Evolutionary conservation across 37 sponge, comb jelly and placozoan genomes (phyloP), one percentile per base, ranked within the genome.

Genomic region (Amphimedon queenslandica): DNA sequence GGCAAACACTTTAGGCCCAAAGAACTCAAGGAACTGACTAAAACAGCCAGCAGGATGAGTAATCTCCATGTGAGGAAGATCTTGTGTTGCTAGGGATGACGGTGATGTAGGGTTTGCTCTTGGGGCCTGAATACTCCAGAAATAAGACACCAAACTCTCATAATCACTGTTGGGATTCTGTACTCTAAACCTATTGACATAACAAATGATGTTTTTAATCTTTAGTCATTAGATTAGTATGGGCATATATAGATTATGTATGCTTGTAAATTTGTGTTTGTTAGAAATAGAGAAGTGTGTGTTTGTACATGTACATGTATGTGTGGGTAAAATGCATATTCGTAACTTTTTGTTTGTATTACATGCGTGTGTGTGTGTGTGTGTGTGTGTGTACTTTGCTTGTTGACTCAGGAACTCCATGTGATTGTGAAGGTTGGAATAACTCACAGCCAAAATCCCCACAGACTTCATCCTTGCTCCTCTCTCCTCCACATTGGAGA

Each of bases 381-480:
- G n/a, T n/a, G n/a, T n/a, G n/a, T n/a, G n/a, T n/a, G n/a, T 58
- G 1, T 70, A 88, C 94, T 77, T 89, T 20, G 78, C 87, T 80
- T 87, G 89, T 63, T 77, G 67, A 43, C 78, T 79, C 21, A 95
- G 81, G 68, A 85, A 91, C 34, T 84, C 88, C 77, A 77, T 80
- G 82, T 99, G 99, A 2, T 68, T 65, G 72, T 77, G 88, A 31
- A 99, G 81, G 66, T 77, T 57, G 23, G 65, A 66, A 70, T 87
- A 93, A 47, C 76, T 70, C 40, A 74, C 66, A 30, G 84, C 74
- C 38, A 99, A 72, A 47, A 99, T 80, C 1, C 99, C 99, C 8
- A 99, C 94, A 31, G 84, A 80, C 80, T 90, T 95, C 99, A 99
- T 99, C 20, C 99, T 77, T 4, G 86, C 99, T 1, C 96, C 96